A percentile compares a stretch with the other conserved stretches of the same genome.
These are phyloP conservation scores for Piscicola geometra DNA, from an alignment of 2,888 invertebrate genomes.

Conservation along the genomic window DNA sequence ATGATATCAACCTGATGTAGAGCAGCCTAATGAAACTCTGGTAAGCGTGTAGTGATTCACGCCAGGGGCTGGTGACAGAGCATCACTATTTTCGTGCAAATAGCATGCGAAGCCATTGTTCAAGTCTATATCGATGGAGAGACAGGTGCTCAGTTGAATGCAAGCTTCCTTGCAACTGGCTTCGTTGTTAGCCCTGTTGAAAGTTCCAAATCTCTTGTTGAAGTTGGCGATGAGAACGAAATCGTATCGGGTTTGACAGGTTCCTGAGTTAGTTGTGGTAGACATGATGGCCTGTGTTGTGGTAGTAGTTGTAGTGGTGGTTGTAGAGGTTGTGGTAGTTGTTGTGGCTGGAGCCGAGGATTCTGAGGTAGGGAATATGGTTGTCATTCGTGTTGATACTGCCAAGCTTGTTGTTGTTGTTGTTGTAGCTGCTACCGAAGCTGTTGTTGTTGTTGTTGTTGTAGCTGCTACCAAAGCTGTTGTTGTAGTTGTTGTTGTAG, in stretches of 20 bases:
- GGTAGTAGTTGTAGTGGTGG: neutral
- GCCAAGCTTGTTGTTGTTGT: constrained; percentile 12
- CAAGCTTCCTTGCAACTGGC: constrained; percentile 28
- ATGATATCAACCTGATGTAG: constrained; percentile 10
- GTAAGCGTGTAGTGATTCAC: constrained; percentile 34
- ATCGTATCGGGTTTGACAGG: constrained; percentile 1
- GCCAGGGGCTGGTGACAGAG: constrained; percentile 18
- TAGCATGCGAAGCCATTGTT: constrained; percentile 32
- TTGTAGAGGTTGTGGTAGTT: neutral
- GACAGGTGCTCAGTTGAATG: constrained; percentile 11
- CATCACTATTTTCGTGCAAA: constrained; percentile 7
- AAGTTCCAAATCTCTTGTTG: constrained; percentile 32
- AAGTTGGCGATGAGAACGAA: neutral
- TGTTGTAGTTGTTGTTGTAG: constrained; percentile 18
- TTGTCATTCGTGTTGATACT: neutral
- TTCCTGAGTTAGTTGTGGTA: neutral
- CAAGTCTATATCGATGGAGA: constrained; percentile 35
- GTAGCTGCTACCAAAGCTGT: neutral
- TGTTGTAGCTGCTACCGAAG: neutral
- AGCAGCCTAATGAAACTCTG: constrained; percentile 23
- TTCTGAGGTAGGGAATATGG: neutral
- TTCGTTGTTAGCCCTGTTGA: constrained; percentile 29
- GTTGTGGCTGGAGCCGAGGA: too few species aligned
- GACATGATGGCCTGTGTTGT: neutral
- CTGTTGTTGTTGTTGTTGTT: constrained; percentile 8